These are phyloP conservation scores for Sarcophaga carnaria DNA, from an alignment of 2,888 invertebrate species.

Conservation along the genomic window DNA sequence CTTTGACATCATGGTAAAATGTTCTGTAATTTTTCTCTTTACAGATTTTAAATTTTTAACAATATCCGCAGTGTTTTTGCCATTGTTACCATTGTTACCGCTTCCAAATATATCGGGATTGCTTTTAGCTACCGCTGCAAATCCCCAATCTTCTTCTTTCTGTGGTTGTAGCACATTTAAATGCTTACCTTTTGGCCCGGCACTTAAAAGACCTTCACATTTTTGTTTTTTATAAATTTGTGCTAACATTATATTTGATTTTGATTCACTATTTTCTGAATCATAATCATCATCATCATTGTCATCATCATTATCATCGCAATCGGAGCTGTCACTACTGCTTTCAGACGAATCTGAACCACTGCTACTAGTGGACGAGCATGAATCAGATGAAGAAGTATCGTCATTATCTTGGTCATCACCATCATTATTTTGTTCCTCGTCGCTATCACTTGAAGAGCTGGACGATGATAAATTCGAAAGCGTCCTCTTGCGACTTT, in stretches of 20 bases:
- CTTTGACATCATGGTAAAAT: slow-evolving; percentile 51
- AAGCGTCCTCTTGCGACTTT: slow-evolving; percentile 72
- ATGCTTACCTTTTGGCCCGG: slow-evolving; percentile 53
- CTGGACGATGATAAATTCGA: slow-evolving; percentile 80
- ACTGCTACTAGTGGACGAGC: slow-evolving; percentile 79
- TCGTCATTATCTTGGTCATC: slow-evolving; percentile 79
- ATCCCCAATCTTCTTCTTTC: slow-evolving; percentile 83
- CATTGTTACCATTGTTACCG: slow-evolving; percentile 66
- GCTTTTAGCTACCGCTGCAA: slow-evolving; percentile 85
- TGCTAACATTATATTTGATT: slow-evolving; percentile 74
- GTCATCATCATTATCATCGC: slow-evolving; percentile 76
- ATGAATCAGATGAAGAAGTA: slow-evolving; percentile 78
- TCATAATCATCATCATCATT: slow-evolving; percentile 78
- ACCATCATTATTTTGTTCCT: slow-evolving; percentile 78
- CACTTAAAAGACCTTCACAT: slow-evolving; percentile 55
- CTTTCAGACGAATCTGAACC: slow-evolving; percentile 80
- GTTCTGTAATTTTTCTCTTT: slow-evolving; percentile 60
- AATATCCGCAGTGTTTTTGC: slow-evolving; percentile 41
- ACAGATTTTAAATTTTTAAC: slow-evolving; percentile 62
- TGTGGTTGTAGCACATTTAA: slow-evolving; percentile 52
- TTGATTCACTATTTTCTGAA: slow-evolving; percentile 77
- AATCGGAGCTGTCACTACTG: slow-evolving; percentile 80
- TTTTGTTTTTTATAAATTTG: slow-evolving; percentile 75
- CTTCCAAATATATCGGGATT: slow-evolving; percentile 81
- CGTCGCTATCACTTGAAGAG: slow-evolving; percentile 80